phyloP scores from a whole-genome alignment of 2,113 vertebrate genomes.

The Odocoileus hemionus region DNA sequence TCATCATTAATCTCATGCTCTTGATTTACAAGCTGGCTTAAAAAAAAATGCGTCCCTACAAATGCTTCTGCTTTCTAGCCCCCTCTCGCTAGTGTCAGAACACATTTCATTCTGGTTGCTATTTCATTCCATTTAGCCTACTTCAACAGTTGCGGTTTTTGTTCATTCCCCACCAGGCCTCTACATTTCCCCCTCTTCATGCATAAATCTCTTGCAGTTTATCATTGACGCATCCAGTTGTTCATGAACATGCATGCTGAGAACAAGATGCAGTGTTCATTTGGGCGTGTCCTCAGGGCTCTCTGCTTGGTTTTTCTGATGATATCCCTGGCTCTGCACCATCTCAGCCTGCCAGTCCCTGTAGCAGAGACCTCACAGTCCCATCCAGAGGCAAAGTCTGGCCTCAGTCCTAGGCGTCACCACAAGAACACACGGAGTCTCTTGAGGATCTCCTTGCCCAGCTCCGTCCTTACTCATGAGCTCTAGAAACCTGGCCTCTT shows the following conservation, averaged over 20 bases:
- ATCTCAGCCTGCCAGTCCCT: background rate
- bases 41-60: background rate
- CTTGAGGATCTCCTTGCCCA: background rate
- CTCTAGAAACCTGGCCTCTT: background rate
- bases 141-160: background rate
- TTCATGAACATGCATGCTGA: background rate
- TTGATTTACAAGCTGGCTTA: constrained; percentile 48
- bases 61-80: background rate
- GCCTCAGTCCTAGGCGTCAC: background rate
- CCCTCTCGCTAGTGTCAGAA: background rate
- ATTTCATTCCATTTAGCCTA: background rate
- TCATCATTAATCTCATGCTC: constrained; percentile 41
- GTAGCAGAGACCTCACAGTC: background rate
- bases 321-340: background rate
- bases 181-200: background rate
- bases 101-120: background rate
- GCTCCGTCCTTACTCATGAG: background rate
- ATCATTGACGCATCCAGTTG: background rate
- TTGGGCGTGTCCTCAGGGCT: background rate
- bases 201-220: background rate
- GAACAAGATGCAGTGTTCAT: background rate
- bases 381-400: background rate
- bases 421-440: background rate
- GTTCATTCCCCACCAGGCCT: background rate
- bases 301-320: background rate